Evolutionary conservation across 1,140 invertebrate genomes (phyloP).

Genomic region (Orius insidiosus): DNA sequence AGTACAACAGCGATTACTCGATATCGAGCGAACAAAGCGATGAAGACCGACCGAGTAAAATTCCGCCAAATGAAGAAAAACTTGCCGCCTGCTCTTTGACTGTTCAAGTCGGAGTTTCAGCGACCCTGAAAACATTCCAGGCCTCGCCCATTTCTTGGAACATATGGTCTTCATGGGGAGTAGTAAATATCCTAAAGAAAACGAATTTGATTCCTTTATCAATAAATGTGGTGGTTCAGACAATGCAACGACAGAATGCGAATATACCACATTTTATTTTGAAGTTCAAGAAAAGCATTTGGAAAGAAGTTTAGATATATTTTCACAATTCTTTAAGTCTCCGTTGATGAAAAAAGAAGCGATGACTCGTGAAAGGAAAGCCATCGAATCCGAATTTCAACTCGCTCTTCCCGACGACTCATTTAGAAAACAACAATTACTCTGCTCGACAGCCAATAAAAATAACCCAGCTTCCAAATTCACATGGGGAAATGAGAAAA

Average conservation of each 20-base stretch:
- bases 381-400: constrained; percentile 81
- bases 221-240: constrained; percentile 28
- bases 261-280: constrained; percentile 74
- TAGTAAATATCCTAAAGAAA: constrained; percentile 35
- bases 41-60: constrained; percentile 4
- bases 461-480: constrained; percentile 62
- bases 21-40: constrained; percentile 1
- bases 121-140: constrained; percentile 56
- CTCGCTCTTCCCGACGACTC: constrained; percentile 47
- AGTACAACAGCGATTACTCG: background rate
- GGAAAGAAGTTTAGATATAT: constrained; percentile 56
- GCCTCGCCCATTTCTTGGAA: constrained; percentile 85
- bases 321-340: constrained; percentile 76
- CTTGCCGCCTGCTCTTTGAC: constrained; percentile 51
- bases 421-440: constrained; percentile 52
- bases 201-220: constrained; percentile 33
- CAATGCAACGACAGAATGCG: constrained; percentile 48
- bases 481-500: constrained; percentile 65
- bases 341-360: constrained; percentile 73
- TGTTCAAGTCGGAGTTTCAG: constrained; percentile 37
- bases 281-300: constrained; percentile 66
- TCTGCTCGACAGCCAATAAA: constrained; percentile 30
- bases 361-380: constrained; percentile 74
- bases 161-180: constrained; percentile 82
- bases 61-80: constrained; percentile 17